A percentile compares a stretch with the other conserved stretches of the same genome.
Evolutionary conservation across 2,797 vertebrate genomes (phyloP).

Genomic region (Coluber constrictor): DNA sequence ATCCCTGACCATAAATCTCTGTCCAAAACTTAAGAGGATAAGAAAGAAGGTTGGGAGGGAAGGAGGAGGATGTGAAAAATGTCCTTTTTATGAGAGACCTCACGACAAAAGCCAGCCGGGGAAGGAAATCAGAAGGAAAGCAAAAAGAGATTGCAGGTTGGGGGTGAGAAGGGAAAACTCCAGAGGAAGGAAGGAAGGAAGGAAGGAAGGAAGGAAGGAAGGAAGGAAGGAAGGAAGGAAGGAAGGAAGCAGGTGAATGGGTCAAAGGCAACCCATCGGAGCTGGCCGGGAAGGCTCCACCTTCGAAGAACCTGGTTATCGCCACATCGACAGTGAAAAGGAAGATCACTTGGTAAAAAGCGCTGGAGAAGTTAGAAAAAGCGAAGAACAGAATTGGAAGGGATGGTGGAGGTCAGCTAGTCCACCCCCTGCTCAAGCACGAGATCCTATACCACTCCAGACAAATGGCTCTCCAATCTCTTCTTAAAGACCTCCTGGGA

Average conservation of each 20-base stretch:
- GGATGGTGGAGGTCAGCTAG: too few species aligned
- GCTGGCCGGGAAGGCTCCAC: background rate
- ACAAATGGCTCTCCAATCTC: too few species aligned
- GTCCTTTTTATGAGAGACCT: conserved; percentile 62
- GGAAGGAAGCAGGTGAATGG: background rate
- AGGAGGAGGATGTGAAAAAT: conserved; percentile 70
- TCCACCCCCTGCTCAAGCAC: too few species aligned
- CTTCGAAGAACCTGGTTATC: background rate
- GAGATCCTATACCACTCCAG: too few species aligned
- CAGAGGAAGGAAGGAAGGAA: background rate
- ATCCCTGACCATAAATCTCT: conserved; percentile 87
- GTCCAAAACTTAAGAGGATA: conserved; percentile 75
- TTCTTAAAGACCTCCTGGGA: too few species aligned
- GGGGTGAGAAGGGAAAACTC: conserved; percentile 36
- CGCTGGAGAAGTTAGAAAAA: too few species aligned
- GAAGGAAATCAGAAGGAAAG: conserved; percentile 34
- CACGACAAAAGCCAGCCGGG: conserved; percentile 58
- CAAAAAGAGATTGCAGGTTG: conserved; percentile 9
- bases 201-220: too few species aligned
- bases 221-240: too few species aligned
- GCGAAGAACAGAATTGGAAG: too few species aligned
- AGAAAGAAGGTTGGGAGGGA: conserved; percentile 30
- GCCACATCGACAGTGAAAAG: background rate
- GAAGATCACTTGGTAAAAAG: background rate
- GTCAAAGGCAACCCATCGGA: background rate